Evolutionary conservation across 2,113 vertebrate genomes (phyloP), one percentile per base, ranked within the genome.

Genomic region (Numida meleagris): DNA sequence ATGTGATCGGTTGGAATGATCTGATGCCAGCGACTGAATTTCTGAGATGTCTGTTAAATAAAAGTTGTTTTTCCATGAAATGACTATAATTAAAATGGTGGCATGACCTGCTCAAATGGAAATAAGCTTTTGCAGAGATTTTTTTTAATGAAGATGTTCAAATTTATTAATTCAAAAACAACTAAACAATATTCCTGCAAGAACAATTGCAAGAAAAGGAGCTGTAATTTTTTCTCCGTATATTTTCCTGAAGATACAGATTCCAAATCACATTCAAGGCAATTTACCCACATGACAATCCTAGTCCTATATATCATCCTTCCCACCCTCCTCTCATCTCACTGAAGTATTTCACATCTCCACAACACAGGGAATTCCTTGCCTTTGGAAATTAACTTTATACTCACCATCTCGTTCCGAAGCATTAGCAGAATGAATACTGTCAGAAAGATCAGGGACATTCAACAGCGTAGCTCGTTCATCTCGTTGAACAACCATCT

Each of bases 401-500:
- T 45, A 97, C 98, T 98, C 92, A 99, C 99, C 99, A 25, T 99
- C 99, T 98, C 99, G 98, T 97, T 99, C 99, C 2, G 99, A 99
- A 91, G 99, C 99, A 95, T 99, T 99, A 86, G 99, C 99, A 92
- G 99, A 99, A 97, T 99, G 98, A 97, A 99, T 98, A 94, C 99
- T 99, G 97, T 99, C 99, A 80, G 99, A 99, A 87, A 99, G 98
- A 97, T 99, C 99, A 27, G 99, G 99, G 91, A 99, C 99, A 66
- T 99, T 99, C 95, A 99, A 97, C 86, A 99, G 96, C 2, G 99
- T 99, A 34, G 99, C 99, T 94, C 99, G 98, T 38, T 99, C 99
- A 71, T 99, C 99, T 97, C 99, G 98, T 95, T 99, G 99, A 96
- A 99, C 99, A 27, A 99, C 99, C 99, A 99, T 99, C 97, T 99